Evolutionary conservation across 37 sponge, comb jelly and placozoan genomes (phyloP).

Genomic region (Spongia lamella): DNA sequence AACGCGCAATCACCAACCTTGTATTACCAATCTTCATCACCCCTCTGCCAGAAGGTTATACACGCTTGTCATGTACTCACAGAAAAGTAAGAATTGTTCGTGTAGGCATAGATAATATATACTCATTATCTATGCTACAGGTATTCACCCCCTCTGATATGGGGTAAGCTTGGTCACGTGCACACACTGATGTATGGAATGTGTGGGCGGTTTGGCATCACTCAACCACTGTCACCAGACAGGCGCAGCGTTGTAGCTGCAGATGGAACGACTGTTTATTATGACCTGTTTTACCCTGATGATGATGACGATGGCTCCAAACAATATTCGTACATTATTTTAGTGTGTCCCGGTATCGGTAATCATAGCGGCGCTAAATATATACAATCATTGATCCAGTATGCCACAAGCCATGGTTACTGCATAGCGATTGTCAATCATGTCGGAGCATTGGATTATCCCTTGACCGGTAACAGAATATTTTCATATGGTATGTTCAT

Average conservation of each 20-base stretch:
- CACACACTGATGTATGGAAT: slow-evolving; percentile 74
- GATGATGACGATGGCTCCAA: neutral
- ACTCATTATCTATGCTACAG: slow-evolving; percentile 28
- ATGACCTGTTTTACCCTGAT: slow-evolving; percentile 76
- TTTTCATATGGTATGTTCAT: slow-evolving; percentile 82
- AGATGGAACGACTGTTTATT: slow-evolving; percentile 78
- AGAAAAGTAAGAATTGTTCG: neutral
- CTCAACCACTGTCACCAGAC: slow-evolving; percentile 6
- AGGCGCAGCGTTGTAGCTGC: slow-evolving; percentile 23
- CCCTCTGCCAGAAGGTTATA: slow-evolving; percentile 2
- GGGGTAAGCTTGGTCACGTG: slow-evolving; percentile 85
- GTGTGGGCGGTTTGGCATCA: slow-evolving; percentile 41
- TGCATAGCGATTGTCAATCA: slow-evolving; percentile 85
- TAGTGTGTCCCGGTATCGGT: slow-evolving; percentile 45
- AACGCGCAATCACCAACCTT: neutral
- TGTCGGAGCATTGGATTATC: slow-evolving; percentile 66
- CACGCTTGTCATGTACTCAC: neutral
- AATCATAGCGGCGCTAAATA: slow-evolving; percentile 69
- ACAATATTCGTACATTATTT: neutral
- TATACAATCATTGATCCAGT: slow-evolving; percentile 38
- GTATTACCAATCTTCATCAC: neutral
- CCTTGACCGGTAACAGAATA: slow-evolving; percentile 65
- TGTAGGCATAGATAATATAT: too few relatives aligned
- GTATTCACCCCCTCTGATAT: slow-evolving; percentile 79
- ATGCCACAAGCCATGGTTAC: slow-evolving; percentile 38